Base-by-base conservation (phyloP, 2,113 vertebrate species). In the Haemorhous mexicanus region DNA sequence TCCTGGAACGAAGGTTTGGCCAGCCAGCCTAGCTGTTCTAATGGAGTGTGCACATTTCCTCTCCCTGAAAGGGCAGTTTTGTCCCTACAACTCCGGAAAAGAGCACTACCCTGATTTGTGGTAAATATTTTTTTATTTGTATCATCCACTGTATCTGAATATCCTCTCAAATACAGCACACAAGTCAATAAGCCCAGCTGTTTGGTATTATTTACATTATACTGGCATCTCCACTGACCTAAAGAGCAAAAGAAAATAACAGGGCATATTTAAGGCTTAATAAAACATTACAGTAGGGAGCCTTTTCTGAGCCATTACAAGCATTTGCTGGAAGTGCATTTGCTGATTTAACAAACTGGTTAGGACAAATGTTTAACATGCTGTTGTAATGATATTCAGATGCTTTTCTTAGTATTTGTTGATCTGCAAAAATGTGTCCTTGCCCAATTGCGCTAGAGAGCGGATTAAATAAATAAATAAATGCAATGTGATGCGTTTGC, bases 311-410 rank as follows among this genome's bases (percentile, higher is more conserved):
- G 97, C 97, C 93, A 97, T 98, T 98, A 98, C 97, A 97, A 96
- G 94, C 84, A 72, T 96, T 98, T 97, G 86, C 94, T 96, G 93
- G 94, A 98, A 98, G 94, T 94, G 84, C 94, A 93, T 97, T 98
- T 97, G 96, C 97, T 98, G 97, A 98, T 98, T 98, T 98, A 98
- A 97, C 97, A 98, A 97, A 98, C 97, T 97, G 97, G 93, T 97
- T 95, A 96, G 96, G 96, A 98, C 97, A 96, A 98, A 97, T 98
- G 97, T 98, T 98, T 97, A 98, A 97, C 98, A 98, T 97, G 97
- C 96, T 97, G 96, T 96, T 94, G 83, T 97, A 98, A 98, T 97
- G 97, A 97, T 96, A 97, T 93, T 98, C 97, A 98, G 97, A 98
- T 97, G 97, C 91, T 97, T 98, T 97, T 97, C 97, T 98, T 97